Percentiles rank a stretch among this genome's conserved stretches.
Conservation (phyloP, 2,113 vertebrate genomes). For the Mirza zaza region DNA sequence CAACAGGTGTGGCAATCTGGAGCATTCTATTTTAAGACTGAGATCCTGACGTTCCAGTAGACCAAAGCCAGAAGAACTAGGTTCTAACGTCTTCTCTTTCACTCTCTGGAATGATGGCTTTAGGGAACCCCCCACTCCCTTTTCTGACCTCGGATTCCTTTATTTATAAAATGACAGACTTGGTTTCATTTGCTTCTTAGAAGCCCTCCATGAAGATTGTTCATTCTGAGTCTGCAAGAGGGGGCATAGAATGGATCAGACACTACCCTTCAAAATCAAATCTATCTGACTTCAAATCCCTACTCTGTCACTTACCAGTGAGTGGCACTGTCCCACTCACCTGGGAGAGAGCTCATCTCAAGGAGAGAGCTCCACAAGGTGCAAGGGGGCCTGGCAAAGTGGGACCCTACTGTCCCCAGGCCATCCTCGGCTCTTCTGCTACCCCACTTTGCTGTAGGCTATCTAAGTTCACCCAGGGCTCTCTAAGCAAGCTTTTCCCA, state of each 20-base stretch:
- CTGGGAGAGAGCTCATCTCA: background rate
- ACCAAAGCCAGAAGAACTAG: background rate
- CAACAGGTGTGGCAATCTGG: slow-evolving; percentile 18
- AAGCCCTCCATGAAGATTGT: background rate
- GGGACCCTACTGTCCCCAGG: background rate
- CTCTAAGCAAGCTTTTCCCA: background rate
- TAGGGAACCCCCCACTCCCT: background rate
- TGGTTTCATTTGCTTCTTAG: background rate
- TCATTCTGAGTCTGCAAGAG: background rate
- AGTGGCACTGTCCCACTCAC: background rate
- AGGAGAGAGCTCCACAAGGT: fast-evolving
- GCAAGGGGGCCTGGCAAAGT: background rate
- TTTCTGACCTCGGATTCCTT: background rate
- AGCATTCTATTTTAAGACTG: background rate
- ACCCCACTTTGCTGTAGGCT: background rate
- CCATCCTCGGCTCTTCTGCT: background rate
- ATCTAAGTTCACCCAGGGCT: background rate
- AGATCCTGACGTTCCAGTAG: background rate
- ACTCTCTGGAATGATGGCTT: background rate
- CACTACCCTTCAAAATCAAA: background rate
- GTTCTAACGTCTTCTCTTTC: background rate
- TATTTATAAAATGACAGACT: background rate
- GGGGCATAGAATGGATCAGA: background rate
- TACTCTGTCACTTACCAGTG: background rate
- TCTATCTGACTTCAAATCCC: background rate